Conservation (phyloP, 2,888 invertebrate species). For the Cancer borealis region DNA sequence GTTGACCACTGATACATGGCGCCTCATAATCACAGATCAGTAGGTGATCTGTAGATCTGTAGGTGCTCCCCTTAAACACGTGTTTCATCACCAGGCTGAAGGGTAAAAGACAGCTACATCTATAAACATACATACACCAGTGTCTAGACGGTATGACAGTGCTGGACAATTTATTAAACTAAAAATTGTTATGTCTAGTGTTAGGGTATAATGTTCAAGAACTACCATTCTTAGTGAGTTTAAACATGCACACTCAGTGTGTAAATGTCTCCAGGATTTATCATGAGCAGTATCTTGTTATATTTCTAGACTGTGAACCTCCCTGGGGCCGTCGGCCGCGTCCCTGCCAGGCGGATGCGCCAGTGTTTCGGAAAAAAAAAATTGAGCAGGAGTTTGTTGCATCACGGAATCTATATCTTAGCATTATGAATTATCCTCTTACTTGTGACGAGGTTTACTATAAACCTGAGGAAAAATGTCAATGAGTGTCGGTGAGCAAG, state of each 20-base stretch:
- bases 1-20: background rate
- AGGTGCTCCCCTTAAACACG: background rate
- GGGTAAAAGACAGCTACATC: constrained; percentile 1
- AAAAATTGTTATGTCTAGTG: background rate
- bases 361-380: background rate
- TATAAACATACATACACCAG: background rate
- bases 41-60: background rate
- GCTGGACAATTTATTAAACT: background rate
- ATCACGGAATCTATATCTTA: background rate
- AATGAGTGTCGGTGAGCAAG: background rate
- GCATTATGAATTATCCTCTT: background rate
- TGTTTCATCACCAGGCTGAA: constrained; percentile 25
- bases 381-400: background rate
- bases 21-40: background rate
- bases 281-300: background rate
- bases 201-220: background rate
- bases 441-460: background rate
- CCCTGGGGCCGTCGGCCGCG: background rate
- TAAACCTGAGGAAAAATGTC: background rate
- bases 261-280: background rate
- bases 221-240: background rate
- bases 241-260: constrained; percentile 3
- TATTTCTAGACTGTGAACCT: background rate
- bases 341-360: background rate
- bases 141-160: background rate